phyloP scores from a whole-genome alignment of 2,888 invertebrate species.

The Sinohyriopsis cumingii region DNA sequence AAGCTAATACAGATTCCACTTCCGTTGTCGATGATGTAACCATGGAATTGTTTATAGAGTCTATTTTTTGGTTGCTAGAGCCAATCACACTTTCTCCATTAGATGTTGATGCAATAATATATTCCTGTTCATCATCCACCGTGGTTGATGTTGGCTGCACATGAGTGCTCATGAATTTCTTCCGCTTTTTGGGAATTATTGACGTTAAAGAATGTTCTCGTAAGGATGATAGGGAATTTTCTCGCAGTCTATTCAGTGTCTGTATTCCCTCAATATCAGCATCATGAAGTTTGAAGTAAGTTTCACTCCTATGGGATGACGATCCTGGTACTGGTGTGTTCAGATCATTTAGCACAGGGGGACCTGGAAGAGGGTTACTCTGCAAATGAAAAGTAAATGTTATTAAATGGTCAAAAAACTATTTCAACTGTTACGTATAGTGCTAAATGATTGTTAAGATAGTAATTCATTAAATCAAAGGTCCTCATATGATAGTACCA shows the following conservation, averaged over 20 bases:
- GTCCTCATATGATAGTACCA: too few relatives aligned
- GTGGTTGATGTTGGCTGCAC: constrained; percentile 50
- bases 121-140: constrained; percentile 47
- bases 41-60: constrained; percentile 1
- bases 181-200: constrained; percentile 36
- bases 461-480: too few relatives aligned
- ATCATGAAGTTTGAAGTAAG: constrained; percentile 25
- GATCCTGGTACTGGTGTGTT: constrained; percentile 54
- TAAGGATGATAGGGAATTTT: constrained; percentile 17
- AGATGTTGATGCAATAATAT: constrained; percentile 23
- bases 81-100: constrained; percentile 5
- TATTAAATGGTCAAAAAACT: not conserved
- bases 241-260: constrained; percentile 11
- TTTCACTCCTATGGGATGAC: constrained; percentile 20
- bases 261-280: constrained; percentile 14
- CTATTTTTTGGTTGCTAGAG: not conserved
- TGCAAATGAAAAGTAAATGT: constrained; percentile 12
- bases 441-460: too few relatives aligned
- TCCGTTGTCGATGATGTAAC: not conserved
- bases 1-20: too few relatives aligned
- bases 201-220: constrained; percentile 21
- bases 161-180: constrained; percentile 33
- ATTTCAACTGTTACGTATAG: not conserved
- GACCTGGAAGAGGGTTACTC: constrained; percentile 48
- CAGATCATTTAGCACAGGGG: constrained; percentile 43